Conservation (phyloP, 2,888 invertebrate genomes). For the Ichneumoninae sp. region DNA sequence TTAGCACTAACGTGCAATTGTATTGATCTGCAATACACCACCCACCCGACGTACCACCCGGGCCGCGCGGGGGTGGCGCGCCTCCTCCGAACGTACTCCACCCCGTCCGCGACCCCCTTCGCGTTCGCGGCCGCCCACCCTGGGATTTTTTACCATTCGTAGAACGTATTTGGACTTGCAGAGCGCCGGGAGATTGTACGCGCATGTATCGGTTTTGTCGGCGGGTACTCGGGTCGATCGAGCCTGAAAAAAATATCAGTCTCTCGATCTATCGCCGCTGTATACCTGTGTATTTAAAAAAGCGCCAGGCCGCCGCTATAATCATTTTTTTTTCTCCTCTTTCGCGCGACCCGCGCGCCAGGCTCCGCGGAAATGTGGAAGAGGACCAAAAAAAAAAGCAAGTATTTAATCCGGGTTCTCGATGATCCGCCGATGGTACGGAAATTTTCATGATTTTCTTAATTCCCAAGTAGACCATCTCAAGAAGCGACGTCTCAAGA, state of each 20-base stretch:
- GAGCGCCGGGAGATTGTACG: conserved; percentile 81
- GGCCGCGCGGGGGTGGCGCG: conserved; percentile 55
- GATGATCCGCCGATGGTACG: background rate
- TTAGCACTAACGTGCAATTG: conserved; percentile 85
- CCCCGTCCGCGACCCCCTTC: conserved; percentile 64
- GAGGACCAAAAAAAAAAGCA: conserved; percentile 15
- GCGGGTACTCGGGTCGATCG: conserved; percentile 72
- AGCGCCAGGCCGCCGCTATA: conserved; percentile 39
- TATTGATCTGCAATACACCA: conserved; percentile 85
- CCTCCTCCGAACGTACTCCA: conserved; percentile 58
- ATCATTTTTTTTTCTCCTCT: conserved; percentile 51
- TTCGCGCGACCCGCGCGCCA: background rate
- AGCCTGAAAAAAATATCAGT: conserved; percentile 71
- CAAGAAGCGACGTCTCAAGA: conserved; percentile 14
- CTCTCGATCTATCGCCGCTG: conserved; percentile 63
- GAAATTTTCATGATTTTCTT: conserved; percentile 19
- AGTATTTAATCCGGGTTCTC: background rate
- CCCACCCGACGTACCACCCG: conserved; percentile 76
- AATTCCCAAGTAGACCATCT: conserved; percentile 22
- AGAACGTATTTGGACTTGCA: conserved; percentile 84
- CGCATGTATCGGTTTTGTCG: conserved; percentile 80
- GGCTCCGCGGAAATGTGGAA: conserved; percentile 10
- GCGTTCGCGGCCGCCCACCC: conserved; percentile 76
- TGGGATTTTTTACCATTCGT: conserved; percentile 83
- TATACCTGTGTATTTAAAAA: conserved; percentile 60